Evolutionary conservation across 2,888 invertebrate genomes (phyloP).

Genomic region (Dendrolimus houi): DNA sequence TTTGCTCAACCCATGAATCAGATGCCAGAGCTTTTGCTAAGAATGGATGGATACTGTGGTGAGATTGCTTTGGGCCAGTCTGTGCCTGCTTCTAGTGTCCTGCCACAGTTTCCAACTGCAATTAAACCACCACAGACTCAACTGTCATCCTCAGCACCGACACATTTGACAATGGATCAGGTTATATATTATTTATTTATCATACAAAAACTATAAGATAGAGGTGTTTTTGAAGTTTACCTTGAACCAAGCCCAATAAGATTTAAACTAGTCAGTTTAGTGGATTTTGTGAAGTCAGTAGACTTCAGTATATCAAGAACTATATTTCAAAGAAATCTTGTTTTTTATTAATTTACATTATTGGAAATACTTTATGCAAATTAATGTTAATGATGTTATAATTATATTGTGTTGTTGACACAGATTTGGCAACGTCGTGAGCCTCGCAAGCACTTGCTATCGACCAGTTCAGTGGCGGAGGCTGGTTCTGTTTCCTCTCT

Average conservation of each 20-base stretch:
- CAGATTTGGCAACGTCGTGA: conserved; percentile 91
- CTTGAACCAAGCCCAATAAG: neutral
- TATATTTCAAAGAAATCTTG: neutral
- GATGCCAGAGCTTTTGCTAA: conserved; percentile 81
- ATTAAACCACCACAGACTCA: conserved; percentile 74
- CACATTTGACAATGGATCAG: conserved; percentile 87
- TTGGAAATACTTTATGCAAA: neutral
- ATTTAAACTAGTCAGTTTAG: neutral
- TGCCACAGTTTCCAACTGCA: conserved; percentile 59
- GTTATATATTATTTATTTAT: conserved; percentile 23
- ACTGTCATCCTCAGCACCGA: conserved; percentile 91
- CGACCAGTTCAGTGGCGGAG: conserved; percentile 89
- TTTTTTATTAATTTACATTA: neutral
- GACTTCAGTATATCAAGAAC: neutral
- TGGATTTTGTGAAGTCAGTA: neutral
- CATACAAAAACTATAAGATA: neutral
- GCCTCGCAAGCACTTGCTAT: conserved; percentile 89
- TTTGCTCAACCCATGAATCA: conserved; percentile 62
- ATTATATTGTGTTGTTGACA: conserved; percentile 6
- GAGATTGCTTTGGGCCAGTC: conserved; percentile 79
- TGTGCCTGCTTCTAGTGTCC: conserved; percentile 76
- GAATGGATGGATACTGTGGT: conserved; percentile 76
- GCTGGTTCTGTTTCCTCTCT: conserved; percentile 90
- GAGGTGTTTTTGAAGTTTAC: neutral
- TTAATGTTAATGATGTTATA: neutral